Conservation (phyloP, 2,797 vertebrate species). For the Melanogrammus aeglefinus region DNA sequence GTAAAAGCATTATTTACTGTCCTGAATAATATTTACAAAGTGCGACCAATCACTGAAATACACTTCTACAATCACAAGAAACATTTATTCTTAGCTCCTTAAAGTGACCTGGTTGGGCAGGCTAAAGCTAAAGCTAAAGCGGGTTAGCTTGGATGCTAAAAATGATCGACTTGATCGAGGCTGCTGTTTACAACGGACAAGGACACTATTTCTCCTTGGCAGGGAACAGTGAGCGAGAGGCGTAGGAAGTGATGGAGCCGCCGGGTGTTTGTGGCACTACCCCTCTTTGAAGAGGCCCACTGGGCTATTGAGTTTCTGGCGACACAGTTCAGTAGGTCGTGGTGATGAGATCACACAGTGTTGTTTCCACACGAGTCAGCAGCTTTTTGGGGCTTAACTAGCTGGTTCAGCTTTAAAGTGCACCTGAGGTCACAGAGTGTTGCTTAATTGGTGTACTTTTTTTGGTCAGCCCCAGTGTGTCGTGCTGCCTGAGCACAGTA, state of each 20-base stretch:
- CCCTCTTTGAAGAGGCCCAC: not conserved
- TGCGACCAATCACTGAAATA: too few relatives aligned
- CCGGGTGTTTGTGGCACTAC: not conserved
- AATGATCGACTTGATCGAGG: not conserved
- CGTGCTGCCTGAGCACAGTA: too few relatives aligned
- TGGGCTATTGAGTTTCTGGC: not conserved
- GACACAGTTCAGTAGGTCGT: not conserved
- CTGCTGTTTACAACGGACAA: too few relatives aligned
- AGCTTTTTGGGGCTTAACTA: not conserved
- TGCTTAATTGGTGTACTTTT: not conserved
- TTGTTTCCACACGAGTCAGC: not conserved
- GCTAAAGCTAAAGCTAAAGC: too few relatives aligned
- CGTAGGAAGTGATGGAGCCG: not conserved
- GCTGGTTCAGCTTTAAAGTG: constrained; percentile 1
- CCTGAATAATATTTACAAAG: not conserved
- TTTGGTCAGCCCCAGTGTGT: not conserved
- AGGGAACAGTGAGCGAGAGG: too few relatives aligned
- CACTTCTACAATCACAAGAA: not conserved
- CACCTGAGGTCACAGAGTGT: not conserved
- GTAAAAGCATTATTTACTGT: not conserved
- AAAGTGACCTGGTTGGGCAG: too few relatives aligned
- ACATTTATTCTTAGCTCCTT: too few relatives aligned
- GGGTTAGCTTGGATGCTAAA: not conserved
- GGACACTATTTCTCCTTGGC: too few relatives aligned
- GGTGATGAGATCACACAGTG: constrained; percentile 20